These are phyloP conservation scores for Sternarchorhynchus goeldii DNA, from an alignment of 2,797 vertebrate genomes.

Conservation along the genomic window DNA sequence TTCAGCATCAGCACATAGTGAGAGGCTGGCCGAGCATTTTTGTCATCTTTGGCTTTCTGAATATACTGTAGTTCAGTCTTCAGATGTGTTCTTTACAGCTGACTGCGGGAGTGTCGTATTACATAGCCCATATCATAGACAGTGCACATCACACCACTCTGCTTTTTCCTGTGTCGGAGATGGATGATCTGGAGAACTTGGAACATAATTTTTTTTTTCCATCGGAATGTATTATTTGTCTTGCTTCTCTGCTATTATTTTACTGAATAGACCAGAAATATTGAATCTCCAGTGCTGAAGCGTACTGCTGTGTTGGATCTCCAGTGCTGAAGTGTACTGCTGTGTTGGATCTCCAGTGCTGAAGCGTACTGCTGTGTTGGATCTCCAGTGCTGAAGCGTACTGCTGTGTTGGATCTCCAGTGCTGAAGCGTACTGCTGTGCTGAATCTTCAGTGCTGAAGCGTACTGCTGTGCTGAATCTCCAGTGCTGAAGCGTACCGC, in stretches of 20 bases:
- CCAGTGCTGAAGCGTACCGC: neutral
- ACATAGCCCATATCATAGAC: neutral
- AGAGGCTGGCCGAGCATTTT: no score
- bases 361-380: neutral
- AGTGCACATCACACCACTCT: no score
- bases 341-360: neutral
- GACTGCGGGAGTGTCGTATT: neutral
- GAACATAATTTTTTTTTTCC: neutral
- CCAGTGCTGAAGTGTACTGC: neutral
- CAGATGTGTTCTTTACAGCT: neutral
- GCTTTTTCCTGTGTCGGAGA: no score
- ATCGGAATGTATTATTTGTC: neutral
- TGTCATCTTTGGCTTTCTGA: neutral
- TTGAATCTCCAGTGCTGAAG: neutral
- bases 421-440: neutral
- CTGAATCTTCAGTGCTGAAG: no score
- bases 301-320: neutral
- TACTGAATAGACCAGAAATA: neutral
- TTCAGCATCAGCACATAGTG: no score
- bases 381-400: neutral
- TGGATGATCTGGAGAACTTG: neutral
- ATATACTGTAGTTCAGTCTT: neutral
- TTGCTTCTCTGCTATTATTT: neutral
- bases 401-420: neutral
- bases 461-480: neutral